Evolutionary conservation across 2,113 vertebrate species (phyloP), one percentile per base, ranked within the genome.

Genomic region (Dromaius novaehollandiae): DNA sequence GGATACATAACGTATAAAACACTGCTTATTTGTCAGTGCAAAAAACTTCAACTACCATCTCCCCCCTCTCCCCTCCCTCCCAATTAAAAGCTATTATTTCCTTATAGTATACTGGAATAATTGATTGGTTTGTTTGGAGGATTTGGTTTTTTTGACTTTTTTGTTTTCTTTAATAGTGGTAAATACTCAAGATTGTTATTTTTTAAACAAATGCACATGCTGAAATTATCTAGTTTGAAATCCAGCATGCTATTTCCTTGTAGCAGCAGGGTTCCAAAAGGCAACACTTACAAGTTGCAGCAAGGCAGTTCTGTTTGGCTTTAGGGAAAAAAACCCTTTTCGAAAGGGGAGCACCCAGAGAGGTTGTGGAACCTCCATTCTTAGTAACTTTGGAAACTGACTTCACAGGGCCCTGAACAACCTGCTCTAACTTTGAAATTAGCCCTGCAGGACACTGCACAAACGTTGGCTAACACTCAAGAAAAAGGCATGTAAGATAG

Each of bases 271-370:
- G 18, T 25, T 64, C 30, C 63, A 69, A 71, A 82, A 68, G 34
- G 60, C 13, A 25, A 60, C 15, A 40, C 50, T 90, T 79, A 86
- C 36, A 80, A 66, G 34, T 10, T 26, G 22, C 36, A 60, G 55
- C 46, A 44, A 0, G 0, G 2, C 17, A 86, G 53, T 50, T 68
- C 11, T 75, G 9, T n/a, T 58, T 26, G 46, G 17, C 20, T 79
- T 55, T 15, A 10, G 88, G 68, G 53, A 24, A 75, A 73, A 73
- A 70, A 40, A 4, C 0, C 2, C 56, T 34, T 60, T 26, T 80
- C 50, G 61, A 24, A 81, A 6, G 3, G 8, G 51, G 9, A 90
- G 12, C 55, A 94, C 13, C 21, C 44, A 34, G 77, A 90, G 10
- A 66, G n/a, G 64, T 38, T 56, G 38, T n/a, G 48, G 11, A 77